These are phyloP conservation scores for Cephus sareptanus DNA, from an alignment of 2,888 invertebrate species.

Conservation along the genomic window DNA sequence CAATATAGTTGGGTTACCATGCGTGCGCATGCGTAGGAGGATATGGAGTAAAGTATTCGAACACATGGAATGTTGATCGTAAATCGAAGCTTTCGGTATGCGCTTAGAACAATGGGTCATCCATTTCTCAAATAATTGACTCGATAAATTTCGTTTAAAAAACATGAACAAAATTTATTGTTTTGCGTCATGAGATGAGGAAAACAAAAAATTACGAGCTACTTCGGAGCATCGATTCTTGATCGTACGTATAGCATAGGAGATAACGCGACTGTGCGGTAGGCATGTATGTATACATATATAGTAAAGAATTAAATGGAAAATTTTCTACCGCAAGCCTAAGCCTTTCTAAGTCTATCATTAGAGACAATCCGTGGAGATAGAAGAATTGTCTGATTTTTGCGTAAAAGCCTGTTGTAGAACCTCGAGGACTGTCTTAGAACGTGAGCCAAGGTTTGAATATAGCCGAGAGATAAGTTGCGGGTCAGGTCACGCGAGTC, in stretches of 20 bases:
- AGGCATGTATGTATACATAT: too few relatives aligned
- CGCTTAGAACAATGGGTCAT: background rate
- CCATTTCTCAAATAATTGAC: background rate
- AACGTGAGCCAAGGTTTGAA: conserved; percentile 3
- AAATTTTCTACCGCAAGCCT: background rate
- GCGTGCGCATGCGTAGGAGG: background rate
- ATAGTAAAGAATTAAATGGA: too few relatives aligned
- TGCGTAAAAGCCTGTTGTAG: background rate
- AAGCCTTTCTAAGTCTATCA: background rate
- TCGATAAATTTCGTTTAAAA: background rate
- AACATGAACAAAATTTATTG: background rate
- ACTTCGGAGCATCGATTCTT: background rate
- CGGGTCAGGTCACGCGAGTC: conserved; percentile 37
- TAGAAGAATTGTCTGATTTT: background rate
- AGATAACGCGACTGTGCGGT: too few relatives aligned
- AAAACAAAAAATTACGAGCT: background rate
- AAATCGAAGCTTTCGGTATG: background rate
- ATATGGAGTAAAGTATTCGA: background rate
- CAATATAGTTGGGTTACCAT: background rate
- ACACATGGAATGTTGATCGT: background rate
- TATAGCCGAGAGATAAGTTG: conserved; percentile 25
- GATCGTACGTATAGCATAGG: background rate
- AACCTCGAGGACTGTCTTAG: background rate
- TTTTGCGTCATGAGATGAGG: background rate
- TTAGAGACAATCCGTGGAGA: background rate